Conservation (phyloP, 2,888 invertebrate species). For the Ecliptopera silaceata region DNA sequence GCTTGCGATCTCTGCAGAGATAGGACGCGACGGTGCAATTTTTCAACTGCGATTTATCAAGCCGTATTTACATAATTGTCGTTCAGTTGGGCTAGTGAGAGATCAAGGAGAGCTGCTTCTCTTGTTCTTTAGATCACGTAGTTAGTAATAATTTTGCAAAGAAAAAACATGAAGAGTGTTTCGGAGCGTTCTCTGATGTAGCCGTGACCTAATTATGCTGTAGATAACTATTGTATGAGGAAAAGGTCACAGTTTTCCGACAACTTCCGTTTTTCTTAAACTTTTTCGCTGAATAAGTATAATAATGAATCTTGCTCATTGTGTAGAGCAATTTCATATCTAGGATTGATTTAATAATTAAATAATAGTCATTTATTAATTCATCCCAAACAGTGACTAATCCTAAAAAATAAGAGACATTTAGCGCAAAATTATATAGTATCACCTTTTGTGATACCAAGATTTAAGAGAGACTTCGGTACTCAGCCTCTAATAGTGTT, state of each 20-base stretch:
- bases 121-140: constrained; percentile 8
- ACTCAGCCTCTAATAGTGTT: too few species aligned
- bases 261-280: constrained; percentile 13
- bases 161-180: constrained; percentile 3
- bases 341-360: neutral
- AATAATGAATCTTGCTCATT: neutral
- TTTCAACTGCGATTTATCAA: constrained; percentile 37
- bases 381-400: too few species aligned
- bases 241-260: neutral
- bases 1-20: constrained; percentile 26
- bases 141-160: constrained; percentile 8
- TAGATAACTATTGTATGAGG: constrained; percentile 13
- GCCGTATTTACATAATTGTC: constrained; percentile 36
- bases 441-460: too few species aligned
- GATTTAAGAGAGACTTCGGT: too few species aligned
- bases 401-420: too few species aligned
- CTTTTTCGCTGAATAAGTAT: neutral
- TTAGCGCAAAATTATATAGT: too few species aligned
- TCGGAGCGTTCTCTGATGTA: constrained; percentile 2
- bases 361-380: too few species aligned
- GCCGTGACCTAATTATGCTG: constrained; percentile 11
- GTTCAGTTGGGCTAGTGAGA: constrained; percentile 28
- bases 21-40: constrained; percentile 27
- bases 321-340: neutral
- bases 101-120: constrained; percentile 31